Conservation (phyloP, 2,113 vertebrate species). For the Tamias sibiricus region DNA sequence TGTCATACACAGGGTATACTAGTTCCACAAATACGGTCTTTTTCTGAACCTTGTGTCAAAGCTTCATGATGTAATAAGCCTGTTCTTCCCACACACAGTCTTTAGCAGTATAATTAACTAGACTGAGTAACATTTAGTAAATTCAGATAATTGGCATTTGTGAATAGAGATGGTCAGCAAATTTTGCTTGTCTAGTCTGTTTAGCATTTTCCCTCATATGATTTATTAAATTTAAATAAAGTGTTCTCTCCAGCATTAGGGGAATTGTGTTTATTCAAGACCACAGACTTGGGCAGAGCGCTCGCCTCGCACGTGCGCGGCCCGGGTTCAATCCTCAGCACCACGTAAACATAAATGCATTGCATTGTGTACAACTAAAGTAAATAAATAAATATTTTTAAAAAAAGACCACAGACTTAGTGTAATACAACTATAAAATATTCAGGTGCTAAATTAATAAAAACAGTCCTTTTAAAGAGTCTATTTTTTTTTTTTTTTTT, state of each 20-base stretch:
- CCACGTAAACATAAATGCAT: too few species aligned
- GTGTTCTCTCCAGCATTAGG: slow-evolving; percentile 1
- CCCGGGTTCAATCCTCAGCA: too few species aligned
- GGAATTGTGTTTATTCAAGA: slow-evolving; percentile 39
- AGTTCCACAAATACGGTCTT: not conserved
- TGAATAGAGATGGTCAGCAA: not conserved
- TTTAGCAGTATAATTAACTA: slow-evolving; percentile 8
- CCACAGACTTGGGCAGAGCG: too few species aligned
- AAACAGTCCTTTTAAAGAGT: not conserved
- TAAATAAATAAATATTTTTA: too few species aligned
- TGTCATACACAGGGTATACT: not conserved
- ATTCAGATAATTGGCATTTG: not conserved
- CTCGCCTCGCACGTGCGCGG: too few species aligned
- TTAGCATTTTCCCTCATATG: not conserved
- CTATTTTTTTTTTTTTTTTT: not conserved
- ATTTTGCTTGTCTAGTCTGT: slow-evolving; percentile 41
- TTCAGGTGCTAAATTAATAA: not conserved
- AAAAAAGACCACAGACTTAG: not conserved
- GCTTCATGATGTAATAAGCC: not conserved
- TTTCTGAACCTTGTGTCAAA: slow-evolving; percentile 37
- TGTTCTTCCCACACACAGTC: not conserved
- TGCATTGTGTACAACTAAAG: too few species aligned
- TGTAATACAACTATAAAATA: slow-evolving; percentile 4
- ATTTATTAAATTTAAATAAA: slow-evolving; percentile 47
- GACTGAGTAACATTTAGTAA: slow-evolving; percentile 4